phyloP scores from a whole-genome alignment of 64 coral and sea anemone genomes.

The Porites lutea region DNA sequence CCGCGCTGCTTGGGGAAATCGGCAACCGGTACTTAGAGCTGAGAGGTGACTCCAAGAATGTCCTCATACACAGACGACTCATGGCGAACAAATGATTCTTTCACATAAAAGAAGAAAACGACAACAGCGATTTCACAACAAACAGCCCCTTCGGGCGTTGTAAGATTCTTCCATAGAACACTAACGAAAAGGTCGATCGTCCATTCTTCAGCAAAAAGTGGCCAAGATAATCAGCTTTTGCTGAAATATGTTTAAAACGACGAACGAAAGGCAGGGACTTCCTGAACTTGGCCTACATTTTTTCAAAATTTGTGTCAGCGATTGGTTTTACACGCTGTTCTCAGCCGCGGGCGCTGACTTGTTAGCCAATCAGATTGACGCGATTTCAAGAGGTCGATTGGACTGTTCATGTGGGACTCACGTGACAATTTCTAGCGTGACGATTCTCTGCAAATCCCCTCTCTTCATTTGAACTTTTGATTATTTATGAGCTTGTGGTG shows the following conservation, averaged over 20 bases:
- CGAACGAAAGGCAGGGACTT: too few relatives aligned
- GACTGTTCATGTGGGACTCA: background rate
- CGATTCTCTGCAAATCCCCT: background rate
- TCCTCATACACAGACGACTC: slow-evolving; percentile 1
- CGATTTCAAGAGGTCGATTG: background rate
- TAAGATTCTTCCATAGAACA: background rate
- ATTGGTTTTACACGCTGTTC: background rate
- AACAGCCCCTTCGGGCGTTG: too few relatives aligned
- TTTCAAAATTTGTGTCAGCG: background rate
- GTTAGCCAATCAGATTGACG: slow-evolving; percentile 43
- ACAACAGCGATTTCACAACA: background rate
- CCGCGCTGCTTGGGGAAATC: background rate
- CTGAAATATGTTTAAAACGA: too few relatives aligned
- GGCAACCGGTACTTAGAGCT: background rate
- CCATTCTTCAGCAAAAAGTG: too few relatives aligned
- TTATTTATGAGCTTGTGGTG: too few relatives aligned
- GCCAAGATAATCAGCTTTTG: too few relatives aligned
- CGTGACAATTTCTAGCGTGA: background rate
- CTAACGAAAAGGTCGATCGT: background rate
- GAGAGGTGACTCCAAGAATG: background rate
- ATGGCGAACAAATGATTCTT: background rate
- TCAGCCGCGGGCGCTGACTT: background rate
- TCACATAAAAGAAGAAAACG: background rate
- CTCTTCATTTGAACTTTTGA: background rate
- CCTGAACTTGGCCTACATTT: background rate